These are phyloP conservation scores for Synaphobranchus kaupii DNA, from an alignment of 2,797 vertebrate species.

Conservation along the genomic window DNA sequence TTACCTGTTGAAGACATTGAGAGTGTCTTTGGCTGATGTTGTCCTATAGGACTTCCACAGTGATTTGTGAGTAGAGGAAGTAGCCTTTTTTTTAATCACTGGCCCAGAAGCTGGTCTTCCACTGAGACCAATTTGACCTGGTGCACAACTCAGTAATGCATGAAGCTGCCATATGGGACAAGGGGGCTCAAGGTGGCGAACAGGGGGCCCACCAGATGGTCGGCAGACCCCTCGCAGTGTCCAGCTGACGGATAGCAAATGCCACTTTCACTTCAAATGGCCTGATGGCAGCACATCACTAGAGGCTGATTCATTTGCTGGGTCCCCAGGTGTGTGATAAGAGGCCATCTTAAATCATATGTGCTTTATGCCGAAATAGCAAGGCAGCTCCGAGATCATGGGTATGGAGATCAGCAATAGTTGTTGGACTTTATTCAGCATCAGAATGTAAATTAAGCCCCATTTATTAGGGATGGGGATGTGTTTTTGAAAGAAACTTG, in stretches of 20 bases:
- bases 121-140: neutral
- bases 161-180: conserved; percentile 43
- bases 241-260: conserved; percentile 27
- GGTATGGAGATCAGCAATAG: neutral
- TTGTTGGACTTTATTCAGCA: neutral
- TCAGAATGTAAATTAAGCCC: conserved; percentile 11
- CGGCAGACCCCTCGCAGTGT: conserved; percentile 10
- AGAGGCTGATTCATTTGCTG: conserved; percentile 6
- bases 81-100: neutral
- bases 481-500: conserved; percentile 13
- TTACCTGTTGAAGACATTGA: neutral
- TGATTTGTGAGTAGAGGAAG: neutral
- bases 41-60: neutral
- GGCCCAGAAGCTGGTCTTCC: neutral
- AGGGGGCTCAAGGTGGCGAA: conserved; percentile 41
- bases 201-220: conserved; percentile 52
- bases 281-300: conserved; percentile 11
- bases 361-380: neutral
- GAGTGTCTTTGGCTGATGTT: neutral
- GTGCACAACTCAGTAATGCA: conserved; percentile 21
- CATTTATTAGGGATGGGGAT: neutral
- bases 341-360: neutral
- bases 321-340: conserved; percentile 1
- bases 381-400: neutral
- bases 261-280: neutral